Conservation (phyloP, 2,797 vertebrate genomes). For the Spatula clypeata region DNA sequence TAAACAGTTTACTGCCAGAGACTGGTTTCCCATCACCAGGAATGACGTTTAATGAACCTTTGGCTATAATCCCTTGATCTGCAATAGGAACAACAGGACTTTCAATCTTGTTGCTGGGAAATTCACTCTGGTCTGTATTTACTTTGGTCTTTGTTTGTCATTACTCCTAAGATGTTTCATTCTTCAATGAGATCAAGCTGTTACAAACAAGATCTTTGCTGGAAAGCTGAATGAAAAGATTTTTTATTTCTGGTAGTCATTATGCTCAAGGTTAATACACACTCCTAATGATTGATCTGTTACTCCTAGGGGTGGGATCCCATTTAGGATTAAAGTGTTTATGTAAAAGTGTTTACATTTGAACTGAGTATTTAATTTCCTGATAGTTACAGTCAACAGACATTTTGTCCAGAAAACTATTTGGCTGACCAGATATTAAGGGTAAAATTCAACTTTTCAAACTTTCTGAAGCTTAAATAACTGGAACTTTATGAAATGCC, state of each 20-base stretch:
- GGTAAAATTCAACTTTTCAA: background rate
- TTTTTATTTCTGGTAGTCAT: background rate
- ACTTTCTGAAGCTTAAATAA: background rate
- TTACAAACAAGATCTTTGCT: background rate
- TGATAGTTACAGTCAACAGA: background rate
- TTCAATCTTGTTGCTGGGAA: background rate
- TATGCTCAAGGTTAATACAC: background rate
- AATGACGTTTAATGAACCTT: background rate
- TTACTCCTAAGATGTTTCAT: background rate
- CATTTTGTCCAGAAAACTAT: background rate
- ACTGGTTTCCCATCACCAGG: background rate
- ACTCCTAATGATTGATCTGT: background rate
- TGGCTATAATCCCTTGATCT: background rate
- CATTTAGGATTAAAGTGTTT: background rate
- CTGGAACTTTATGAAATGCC: background rate
- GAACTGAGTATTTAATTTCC: background rate
- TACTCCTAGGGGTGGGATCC: background rate
- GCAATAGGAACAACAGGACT: background rate
- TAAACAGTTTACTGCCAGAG: background rate
- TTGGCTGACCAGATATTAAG: background rate
- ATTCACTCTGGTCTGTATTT: background rate
- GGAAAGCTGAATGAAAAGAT: background rate
- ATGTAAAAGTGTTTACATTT: background rate
- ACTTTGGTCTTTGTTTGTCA: background rate
- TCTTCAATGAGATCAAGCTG: background rate